Evolutionary conservation across 2,888 invertebrate species (phyloP), one percentile per base, ranked within the genome.

Genomic region (Ornithoptera alexandrae): DNA sequence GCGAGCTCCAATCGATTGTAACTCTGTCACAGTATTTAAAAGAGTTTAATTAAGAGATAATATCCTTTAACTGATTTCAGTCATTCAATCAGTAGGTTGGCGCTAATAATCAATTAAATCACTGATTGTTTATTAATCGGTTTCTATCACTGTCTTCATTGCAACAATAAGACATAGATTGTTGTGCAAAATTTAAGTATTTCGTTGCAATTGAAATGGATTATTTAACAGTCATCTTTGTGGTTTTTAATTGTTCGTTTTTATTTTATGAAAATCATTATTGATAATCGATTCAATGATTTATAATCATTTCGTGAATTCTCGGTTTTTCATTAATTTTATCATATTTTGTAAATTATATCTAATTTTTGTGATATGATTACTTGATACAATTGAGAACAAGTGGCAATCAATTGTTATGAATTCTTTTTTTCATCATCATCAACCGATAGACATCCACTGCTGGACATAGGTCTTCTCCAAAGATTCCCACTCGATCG

Each of bases 221-320:
- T 67, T 67, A 39, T 24, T 63, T 70, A 20, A 20, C 39, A 8
- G 50, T 59, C 3, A 50, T 62, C 12, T 2, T 67, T 22, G 17
- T 70, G 22, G 39, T 63, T 39, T n/a, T 62, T 39, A 66, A 70
- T 22, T 53, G 70, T 70, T 42, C 59, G 62, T 22, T 22, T 58
- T 58, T 56, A 56, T 12, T 56, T 2, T 58, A 15, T 12, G 10
- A 58, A 0, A 58, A 58, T 7, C 6, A 2, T 46, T 46, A 15
- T 46, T 46, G 12, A 10, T 46, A 15, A 46, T 46, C 30, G 30
- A 30, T 46, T 4, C 2, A 53, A 18, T 7, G 8, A 5, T 53
- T n/a, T 53, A 6, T 53, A 53, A n/a, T 53, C 7, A 53, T n/a
- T n/a, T 4, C n/a, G 6, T n/a, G 53, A 7, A n/a, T 18, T 50